A percentile compares a stretch with the other conserved stretches of the same genome.
phyloP scores from a whole-genome alignment of 2,888 invertebrate species.

The Thecophora atra region DNA sequence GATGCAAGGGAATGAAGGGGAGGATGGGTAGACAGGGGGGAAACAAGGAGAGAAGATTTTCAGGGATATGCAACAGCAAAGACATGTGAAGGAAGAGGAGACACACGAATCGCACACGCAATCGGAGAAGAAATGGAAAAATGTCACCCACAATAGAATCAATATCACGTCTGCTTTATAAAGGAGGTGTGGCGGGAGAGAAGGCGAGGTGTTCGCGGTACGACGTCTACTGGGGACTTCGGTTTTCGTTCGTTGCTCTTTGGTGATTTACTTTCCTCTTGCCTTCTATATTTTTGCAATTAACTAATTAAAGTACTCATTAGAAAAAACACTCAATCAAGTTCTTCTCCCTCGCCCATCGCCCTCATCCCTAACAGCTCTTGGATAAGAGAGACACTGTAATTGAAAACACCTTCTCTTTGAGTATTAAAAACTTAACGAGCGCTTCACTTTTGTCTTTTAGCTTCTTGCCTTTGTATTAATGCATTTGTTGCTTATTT shows the following conservation, averaged over 20 bases:
- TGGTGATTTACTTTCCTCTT: neutral
- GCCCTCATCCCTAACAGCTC: neutral
- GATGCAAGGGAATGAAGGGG: neutral
- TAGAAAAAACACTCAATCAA: neutral
- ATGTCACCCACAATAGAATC: constrained; percentile 18
- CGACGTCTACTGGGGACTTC: constrained; percentile 12
- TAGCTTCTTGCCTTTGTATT: neutral
- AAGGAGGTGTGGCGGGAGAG: no score
- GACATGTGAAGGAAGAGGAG: neutral
- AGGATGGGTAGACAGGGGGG: constrained; percentile 1
- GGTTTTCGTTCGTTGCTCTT: neutral
- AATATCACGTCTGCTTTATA: constrained; percentile 3
- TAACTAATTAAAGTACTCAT: constrained; percentile 28
- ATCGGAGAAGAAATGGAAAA: constrained; percentile 4
- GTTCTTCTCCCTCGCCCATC: neutral
- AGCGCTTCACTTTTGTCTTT: no score
- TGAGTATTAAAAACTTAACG: neutral
- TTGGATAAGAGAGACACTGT: neutral
- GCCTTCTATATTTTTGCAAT: constrained; percentile 1
- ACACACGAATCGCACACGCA: neutral
- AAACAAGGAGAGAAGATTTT: neutral
- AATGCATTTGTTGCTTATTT: constrained; percentile 1
- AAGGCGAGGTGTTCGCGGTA: no score
- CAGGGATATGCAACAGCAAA: neutral
- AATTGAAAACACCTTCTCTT: neutral